Evolutionary conservation across 35 echinoderm and acorn worm genomes (phyloP), one percentile per base, ranked within the genome.

Genomic region (Apostichopus parvimensis): DNA sequence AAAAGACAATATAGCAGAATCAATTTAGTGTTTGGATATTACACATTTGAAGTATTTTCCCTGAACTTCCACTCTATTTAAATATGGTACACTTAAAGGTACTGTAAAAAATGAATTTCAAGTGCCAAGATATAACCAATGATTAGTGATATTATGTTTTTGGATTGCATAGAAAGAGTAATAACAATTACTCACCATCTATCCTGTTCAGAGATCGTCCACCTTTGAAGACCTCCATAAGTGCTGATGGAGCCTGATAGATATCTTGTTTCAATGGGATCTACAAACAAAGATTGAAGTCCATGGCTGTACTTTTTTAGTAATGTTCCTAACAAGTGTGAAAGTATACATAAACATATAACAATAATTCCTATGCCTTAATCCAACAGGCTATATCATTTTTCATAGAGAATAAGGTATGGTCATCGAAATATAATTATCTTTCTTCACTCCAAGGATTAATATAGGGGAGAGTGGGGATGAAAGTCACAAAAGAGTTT

Each of bases 161-260:
- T 65, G 4, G 62, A 65, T 65, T 65, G 62, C 62, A 65, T 65
- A 15, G 62, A 15, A 65, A 65, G 9, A 65, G 4, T 15, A 65
- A 65, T 11, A 65, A 1, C 62, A 78, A 78, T 22, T 91, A 92
- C 90, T 60, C 78, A 82, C 28, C 28, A 89, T 93, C 92, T 26
- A 93, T 34, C 79, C 5, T 6, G 21, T 80, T 78, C 26, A 94
- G 60, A 53, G 88, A 84, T 22, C 18, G 57, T 91, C 80, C 93
- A 7, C 92, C 53, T 77, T 92, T 83, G 24, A 90, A 66, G 1
- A 94, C 18, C 53, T 73, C 93, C 73, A 77, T 92, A 5, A 94
- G 7, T 8, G 81, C 93, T 17, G 92, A 80, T 34, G 28, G 28
- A 34, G 28, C 28, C 28, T 34, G 28, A 2, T 10, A 90, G 90